These are phyloP conservation scores for Hemibagrus wyckioides DNA, from an alignment of 2,113 vertebrate genomes.

Conservation along the genomic window DNA sequence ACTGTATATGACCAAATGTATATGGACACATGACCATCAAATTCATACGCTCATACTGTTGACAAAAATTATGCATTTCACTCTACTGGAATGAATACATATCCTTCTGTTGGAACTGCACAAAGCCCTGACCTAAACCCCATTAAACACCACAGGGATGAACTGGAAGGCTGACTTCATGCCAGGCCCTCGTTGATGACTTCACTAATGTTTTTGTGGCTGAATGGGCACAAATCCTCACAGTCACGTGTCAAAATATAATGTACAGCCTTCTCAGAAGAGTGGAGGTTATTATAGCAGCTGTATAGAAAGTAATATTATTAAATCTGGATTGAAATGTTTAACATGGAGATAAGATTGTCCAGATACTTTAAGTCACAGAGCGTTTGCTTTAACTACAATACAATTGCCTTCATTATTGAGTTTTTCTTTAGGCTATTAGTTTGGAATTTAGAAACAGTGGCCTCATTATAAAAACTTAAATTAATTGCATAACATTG, in stretches of 20 bases:
- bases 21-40: neutral
- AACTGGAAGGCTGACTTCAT: neutral
- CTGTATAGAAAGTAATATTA: neutral
- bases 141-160: neutral
- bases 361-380: neutral
- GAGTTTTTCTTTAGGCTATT: neutral
- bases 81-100: neutral
- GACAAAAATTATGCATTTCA: neutral
- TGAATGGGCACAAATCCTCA: neutral
- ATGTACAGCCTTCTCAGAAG: neutral
- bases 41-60: neutral
- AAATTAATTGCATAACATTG: neutral
- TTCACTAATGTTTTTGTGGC: neutral
- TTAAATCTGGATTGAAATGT: neutral
- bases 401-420: neutral
- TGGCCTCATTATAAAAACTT: neutral
- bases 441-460: neutral
- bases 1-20: neutral
- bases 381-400: neutral
- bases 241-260: neutral
- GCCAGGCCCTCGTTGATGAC: neutral
- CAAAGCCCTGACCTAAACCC: neutral
- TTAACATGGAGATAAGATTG: neutral
- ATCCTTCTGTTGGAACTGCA: no score
- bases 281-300: neutral